Base-by-base conservation (phyloP, 2,797 vertebrate genomes). In the Platyrinchus mystaceus region DNA sequence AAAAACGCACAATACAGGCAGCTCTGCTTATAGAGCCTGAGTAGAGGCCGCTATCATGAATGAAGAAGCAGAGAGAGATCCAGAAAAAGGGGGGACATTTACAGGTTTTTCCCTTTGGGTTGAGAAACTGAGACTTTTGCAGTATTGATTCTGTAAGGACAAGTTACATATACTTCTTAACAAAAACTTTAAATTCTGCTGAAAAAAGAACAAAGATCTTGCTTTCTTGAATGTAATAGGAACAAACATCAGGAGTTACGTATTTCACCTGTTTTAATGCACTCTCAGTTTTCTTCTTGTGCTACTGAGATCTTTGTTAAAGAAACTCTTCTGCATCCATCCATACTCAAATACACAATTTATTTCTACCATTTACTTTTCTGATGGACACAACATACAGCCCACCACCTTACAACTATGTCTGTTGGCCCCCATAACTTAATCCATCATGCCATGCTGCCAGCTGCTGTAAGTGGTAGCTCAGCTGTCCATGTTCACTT, bases 381-480 rank as follows among this genome's bases (percentile, higher is more conserved):
- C 37, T 80, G 24, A 28, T 60, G 9, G 32, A 11, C 12, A 34
- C 1, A 7, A 41, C 30, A 39, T 44, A 30, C 36, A 71, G 28
- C 12, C 19, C 34, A 75, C 2, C 3, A 9, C 7, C 23, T 32
- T 75, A 34, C 16, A 56, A 18, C 19, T 23, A 7, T 43, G 7
- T 18, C 24, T 43, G 1, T 21, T 5, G 3, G 26, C 3, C 26
- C 15, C 39, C 50, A 1, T 58, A 44, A 14, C 17, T 66, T 1
- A 41, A 27, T 71, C 23, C 60, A 41, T 14, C 14, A 2, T 18
- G 39, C 41, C 16, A 12, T 22, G 6, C 23, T 55, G 39, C 26
- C 44, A 58, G 24, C 11, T 78, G 41, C 19, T 46, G 18, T 64
- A 58, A 56, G 30, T 14, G 32, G 21, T 24, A 67, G 41, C 62